These are phyloP conservation scores for Callimorpha dominula DNA, from an alignment of 2,888 invertebrate species.

Conservation along the genomic window DNA sequence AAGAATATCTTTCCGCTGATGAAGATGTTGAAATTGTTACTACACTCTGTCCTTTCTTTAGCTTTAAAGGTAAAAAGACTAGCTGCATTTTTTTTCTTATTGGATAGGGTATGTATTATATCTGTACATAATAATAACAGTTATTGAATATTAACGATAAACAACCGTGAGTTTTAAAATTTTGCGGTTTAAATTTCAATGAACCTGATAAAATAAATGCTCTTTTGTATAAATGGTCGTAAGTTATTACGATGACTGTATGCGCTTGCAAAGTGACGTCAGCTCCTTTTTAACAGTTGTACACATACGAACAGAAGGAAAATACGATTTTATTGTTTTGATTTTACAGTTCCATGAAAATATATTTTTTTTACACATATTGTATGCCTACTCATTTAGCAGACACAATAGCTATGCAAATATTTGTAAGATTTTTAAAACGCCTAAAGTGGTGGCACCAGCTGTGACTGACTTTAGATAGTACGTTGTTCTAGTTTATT, in stretches of 20 bases:
- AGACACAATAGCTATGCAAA: background rate
- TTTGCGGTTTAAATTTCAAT: background rate
- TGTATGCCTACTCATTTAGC: background rate
- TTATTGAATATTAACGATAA: background rate
- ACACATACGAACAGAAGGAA: background rate
- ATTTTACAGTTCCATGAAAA: background rate
- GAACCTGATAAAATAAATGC: background rate
- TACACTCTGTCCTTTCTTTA: no score
- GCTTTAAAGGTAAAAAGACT: no score
- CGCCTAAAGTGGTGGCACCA: background rate
- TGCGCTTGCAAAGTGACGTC: background rate
- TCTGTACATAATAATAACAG: no score
- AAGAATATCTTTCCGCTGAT: no score
- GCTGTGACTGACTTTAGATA: background rate
- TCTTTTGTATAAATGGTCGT: background rate
- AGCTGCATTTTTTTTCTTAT: no score
- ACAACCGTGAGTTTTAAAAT: background rate
- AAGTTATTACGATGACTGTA: background rate
- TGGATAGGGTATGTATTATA: no score
- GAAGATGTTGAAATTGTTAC: no score
- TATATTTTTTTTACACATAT: background rate
- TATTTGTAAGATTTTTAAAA: background rate
- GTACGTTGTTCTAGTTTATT: no score
- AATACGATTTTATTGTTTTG: background rate
- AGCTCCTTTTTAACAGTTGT: background rate